A percentile compares a stretch with the other conserved stretches of the same genome.
These are phyloP conservation scores for Tigriopus californicus DNA, from an alignment of 2,888 invertebrate species.

Conservation along the genomic window DNA sequence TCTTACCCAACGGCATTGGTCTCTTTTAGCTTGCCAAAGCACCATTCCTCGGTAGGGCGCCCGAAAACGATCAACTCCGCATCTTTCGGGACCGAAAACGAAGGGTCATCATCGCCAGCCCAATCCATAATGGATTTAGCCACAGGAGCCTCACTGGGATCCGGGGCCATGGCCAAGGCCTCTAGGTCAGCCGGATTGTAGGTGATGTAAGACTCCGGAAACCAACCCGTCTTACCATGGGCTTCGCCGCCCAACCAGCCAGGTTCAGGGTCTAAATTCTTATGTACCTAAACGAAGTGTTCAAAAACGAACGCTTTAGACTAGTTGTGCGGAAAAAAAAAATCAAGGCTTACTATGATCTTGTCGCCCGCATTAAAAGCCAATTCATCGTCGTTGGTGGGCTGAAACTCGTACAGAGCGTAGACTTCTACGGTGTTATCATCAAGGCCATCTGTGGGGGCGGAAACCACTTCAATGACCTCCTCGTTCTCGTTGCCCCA, in stretches of 20 bases:
- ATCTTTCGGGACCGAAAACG: no score
- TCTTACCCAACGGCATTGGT: no score
- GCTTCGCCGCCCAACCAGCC: constrained; percentile 93
- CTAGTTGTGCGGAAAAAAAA: no score
- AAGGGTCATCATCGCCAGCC: no score
- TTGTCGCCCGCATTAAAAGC: constrained; percentile 83
- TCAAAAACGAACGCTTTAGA: no score
- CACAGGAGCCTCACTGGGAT: no score
- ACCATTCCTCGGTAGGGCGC: no score
- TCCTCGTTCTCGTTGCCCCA: constrained; percentile 35
- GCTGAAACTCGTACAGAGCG: constrained; percentile 81
- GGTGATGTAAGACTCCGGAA: constrained; percentile 64
- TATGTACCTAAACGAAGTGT: no score
- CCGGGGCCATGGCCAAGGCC: constrained; percentile 8
- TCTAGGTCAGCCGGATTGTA: not conserved
- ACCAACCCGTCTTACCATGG: constrained; percentile 80
- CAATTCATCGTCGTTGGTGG: constrained; percentile 77
- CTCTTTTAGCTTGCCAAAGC: no score
- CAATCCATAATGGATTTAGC: no score
- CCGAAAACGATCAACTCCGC: no score
- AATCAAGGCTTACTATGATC: constrained; percentile 40
- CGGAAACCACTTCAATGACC: constrained; percentile 19
- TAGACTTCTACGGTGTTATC: constrained; percentile 42
- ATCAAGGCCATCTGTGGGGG: constrained; percentile 2
- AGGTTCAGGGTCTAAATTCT: constrained; percentile 40